phyloP scores from a whole-genome alignment of 2,797 vertebrate genomes.

The Heterohyrax brucei region DNA sequence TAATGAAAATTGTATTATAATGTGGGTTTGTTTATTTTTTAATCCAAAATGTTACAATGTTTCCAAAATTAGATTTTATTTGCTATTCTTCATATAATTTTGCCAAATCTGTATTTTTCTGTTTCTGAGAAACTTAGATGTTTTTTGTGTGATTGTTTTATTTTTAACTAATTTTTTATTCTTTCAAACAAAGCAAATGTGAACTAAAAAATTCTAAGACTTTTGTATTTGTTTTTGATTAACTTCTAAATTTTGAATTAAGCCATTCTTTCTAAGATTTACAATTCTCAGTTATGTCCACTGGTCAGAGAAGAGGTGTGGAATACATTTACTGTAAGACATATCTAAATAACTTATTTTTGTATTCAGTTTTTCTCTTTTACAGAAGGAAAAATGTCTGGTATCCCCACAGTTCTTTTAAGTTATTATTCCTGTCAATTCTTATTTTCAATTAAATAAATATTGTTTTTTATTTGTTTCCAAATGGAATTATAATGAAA shows the following conservation, averaged over 20 bases:
- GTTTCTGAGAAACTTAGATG: neutral
- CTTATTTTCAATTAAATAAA: slow-evolving; percentile 14
- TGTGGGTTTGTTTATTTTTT: neutral
- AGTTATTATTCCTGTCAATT: neutral
- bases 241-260: neutral
- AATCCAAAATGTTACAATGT: neutral
- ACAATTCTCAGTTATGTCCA: neutral
- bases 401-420: neutral
- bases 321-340: neutral
- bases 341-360: neutral
- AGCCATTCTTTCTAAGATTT: neutral
- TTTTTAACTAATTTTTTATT: neutral
- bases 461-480: neutral
- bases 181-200: neutral
- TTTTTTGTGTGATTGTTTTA: neutral
- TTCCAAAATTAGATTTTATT: neutral
- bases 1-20: neutral
- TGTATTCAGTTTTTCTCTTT: neutral
- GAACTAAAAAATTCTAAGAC: neutral
- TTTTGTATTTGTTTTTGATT: neutral
- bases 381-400: neutral
- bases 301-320: neutral
- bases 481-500: neutral
- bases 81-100: neutral
- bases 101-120: neutral